These are phyloP conservation scores for Andrena trimmerana DNA, from an alignment of 2,888 invertebrate genomes.

Conservation along the genomic window DNA sequence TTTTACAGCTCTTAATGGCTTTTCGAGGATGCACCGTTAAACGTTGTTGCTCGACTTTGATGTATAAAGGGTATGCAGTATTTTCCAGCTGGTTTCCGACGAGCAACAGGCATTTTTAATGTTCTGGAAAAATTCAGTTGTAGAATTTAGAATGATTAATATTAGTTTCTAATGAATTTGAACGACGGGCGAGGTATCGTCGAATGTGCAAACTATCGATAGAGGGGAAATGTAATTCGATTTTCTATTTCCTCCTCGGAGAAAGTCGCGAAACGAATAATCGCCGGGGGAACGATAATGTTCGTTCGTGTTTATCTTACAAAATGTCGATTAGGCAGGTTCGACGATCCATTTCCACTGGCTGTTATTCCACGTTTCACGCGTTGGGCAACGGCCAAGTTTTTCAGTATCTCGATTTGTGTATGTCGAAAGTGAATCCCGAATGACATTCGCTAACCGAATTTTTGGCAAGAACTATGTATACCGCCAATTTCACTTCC, in stretches of 20 bases:
- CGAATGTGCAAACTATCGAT: neutral
- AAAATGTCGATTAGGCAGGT: constrained; percentile 72
- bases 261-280: constrained; percentile 1
- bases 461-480: constrained; percentile 53
- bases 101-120: neutral
- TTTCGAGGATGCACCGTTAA: neutral
- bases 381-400: constrained; percentile 75
- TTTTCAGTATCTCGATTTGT: constrained; percentile 69
- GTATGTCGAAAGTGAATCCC: constrained; percentile 48
- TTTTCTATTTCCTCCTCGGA: neutral
- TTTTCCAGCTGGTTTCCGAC: neutral
- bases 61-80: no score
- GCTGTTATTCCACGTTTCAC: constrained; percentile 77
- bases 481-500: constrained; percentile 45
- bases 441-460: constrained; percentile 40
- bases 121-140: no score
- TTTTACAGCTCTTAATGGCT: constrained; percentile 1
- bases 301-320: constrained; percentile 63
- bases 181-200: no score
- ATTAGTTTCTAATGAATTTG: no score
- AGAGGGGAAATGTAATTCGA: neutral
- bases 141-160: no score
- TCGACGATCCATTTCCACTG: constrained; percentile 52
- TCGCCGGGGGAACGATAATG: neutral
- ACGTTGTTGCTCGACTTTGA: neutral